phyloP scores from a whole-genome alignment of 2,888 invertebrate genomes.

The Nephrotoma appendiculata region DNA sequence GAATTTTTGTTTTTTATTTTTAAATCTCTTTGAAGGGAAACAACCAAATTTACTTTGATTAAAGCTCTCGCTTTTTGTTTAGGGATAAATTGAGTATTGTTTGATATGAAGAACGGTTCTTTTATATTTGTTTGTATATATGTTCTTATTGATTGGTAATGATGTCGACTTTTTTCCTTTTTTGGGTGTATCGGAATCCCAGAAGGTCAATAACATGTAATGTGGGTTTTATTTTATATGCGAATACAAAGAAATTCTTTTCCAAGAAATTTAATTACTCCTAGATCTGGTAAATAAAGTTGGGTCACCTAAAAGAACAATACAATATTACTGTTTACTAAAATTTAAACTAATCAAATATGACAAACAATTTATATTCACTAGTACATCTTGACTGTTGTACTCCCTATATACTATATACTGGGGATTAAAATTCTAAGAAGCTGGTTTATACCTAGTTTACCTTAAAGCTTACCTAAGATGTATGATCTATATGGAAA shows the following conservation, averaged over 20 bases:
- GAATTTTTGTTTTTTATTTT: neutral
- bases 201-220: too few species aligned
- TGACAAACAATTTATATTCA: neutral
- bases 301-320: too few species aligned
- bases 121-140: neutral
- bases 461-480: neutral
- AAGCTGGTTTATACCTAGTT: neutral
- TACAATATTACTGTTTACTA: too few species aligned
- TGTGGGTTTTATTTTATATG: too few species aligned
- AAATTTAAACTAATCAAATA: too few species aligned
- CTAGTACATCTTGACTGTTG: neutral
- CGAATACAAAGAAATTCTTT: too few species aligned
- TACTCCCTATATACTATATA: neutral
- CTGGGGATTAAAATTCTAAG: neutral
- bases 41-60: neutral
- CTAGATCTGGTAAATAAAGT: too few species aligned
- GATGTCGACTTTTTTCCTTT: neutral
- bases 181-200: too few species aligned
- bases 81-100: neutral
- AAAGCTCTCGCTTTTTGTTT: neutral
- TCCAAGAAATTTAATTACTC: too few species aligned
- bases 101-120: neutral
- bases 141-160: neutral
- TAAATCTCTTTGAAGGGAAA: neutral
- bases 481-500: neutral